Conservation (phyloP, 1,140 invertebrate species). For the Ceratosolen solmsi region DNA sequence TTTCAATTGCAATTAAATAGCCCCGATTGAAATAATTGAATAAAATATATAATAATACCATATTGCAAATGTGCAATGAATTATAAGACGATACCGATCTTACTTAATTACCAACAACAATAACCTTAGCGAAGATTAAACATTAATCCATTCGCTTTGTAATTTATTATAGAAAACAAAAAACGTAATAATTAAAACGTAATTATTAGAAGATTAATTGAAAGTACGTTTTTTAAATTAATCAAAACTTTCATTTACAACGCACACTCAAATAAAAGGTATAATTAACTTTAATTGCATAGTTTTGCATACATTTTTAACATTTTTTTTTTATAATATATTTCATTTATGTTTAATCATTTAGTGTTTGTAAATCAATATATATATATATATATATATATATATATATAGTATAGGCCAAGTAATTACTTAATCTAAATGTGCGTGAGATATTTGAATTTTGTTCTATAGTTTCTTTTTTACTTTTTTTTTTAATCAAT, state of each 20-base stretch:
- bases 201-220: background rate
- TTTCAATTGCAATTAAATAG: background rate
- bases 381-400: background rate
- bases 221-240: background rate
- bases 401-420: background rate
- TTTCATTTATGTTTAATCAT: background rate
- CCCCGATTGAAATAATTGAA: background rate
- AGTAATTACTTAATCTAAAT: background rate
- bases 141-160: background rate
- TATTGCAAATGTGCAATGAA: background rate
- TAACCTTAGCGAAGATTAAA: background rate
- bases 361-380: background rate
- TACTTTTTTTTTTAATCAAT: background rate
- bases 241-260: background rate
- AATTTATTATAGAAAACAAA: background rate
- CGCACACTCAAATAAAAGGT: background rate
- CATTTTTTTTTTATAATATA: background rate
- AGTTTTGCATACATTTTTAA: background rate
- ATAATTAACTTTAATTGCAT: background rate
- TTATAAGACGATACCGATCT: background rate
- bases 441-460: too few relatives aligned
- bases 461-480: background rate
- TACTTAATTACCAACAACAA: background rate
- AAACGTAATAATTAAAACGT: too few relatives aligned
- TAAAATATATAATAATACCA: background rate